These are phyloP conservation scores for Megaleporinus macrocephalus DNA, from an alignment of 2,113 vertebrate genomes.

Conservation along the genomic window DNA sequence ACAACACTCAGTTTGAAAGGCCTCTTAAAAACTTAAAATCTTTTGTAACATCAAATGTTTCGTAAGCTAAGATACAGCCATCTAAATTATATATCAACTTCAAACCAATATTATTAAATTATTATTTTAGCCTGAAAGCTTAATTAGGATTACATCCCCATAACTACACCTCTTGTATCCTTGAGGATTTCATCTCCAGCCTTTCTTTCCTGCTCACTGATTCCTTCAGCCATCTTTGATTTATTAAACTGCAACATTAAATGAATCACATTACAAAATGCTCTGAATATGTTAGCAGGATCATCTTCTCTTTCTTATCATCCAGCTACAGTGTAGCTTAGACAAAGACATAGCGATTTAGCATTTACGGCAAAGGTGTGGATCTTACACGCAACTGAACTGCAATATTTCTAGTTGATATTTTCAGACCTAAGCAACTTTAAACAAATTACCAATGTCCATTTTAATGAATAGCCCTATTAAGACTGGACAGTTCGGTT, in stretches of 20 bases:
- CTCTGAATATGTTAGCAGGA: not conserved
- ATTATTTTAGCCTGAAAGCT: no score
- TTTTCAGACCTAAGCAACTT: not conserved
- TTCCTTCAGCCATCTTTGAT: not conserved
- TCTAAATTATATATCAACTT: no score
- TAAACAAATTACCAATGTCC: not conserved
- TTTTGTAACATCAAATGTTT: no score
- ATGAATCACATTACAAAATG: not conserved
- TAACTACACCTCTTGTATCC: no score
- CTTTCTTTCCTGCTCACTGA: not conserved
- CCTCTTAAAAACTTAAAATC: no score
- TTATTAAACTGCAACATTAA: not conserved
- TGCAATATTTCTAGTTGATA: conserved; percentile 12
- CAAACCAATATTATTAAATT: no score
- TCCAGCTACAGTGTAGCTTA: not conserved
- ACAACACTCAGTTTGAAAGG: no score
- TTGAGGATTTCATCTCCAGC: not conserved
- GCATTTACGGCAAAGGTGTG: not conserved
- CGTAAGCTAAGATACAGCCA: no score
- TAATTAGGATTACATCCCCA: no score
- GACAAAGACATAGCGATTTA: conserved; percentile 2
- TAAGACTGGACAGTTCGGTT: conserved; percentile 4
- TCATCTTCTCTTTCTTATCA: not conserved
- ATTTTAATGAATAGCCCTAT: conserved; percentile 16
- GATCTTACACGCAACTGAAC: not conserved